phyloP scores from a whole-genome alignment of 1,140 invertebrate species.

The Apis laboriosa region DNA sequence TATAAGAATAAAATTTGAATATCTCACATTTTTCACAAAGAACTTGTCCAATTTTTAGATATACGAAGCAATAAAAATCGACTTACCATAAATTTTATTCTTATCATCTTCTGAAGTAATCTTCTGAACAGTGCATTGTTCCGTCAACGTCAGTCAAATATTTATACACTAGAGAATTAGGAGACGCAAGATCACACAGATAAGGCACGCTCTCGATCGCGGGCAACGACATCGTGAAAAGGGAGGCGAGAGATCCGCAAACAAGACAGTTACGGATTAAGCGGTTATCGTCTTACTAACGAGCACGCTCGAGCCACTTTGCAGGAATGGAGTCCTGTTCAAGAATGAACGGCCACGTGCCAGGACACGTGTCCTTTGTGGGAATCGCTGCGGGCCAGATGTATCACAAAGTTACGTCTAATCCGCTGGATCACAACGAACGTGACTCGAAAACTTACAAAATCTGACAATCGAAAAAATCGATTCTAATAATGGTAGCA shows the following conservation, averaged over 20 bases:
- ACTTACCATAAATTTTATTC: too few relatives aligned
- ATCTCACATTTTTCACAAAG: too few relatives aligned
- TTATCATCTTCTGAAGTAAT: too few relatives aligned
- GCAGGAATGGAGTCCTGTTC: constrained; percentile 67
- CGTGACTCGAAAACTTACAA: constrained; percentile 62
- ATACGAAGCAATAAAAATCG: too few relatives aligned
- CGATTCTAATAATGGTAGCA: neutral
- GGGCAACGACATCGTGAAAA: neutral
- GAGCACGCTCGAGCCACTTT: constrained; percentile 67
- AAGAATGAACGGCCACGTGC: constrained; percentile 64
- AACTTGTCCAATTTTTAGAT: too few relatives aligned
- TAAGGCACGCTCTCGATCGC: constrained; percentile 14
- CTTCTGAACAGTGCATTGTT: too few relatives aligned
- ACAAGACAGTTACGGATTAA: constrained; percentile 19
- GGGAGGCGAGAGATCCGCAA: neutral
- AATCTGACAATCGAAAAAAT: constrained; percentile 25
- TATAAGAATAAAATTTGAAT: too few relatives aligned
- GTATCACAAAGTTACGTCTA: constrained; percentile 72
- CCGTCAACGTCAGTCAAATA: neutral
- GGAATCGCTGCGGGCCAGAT: constrained; percentile 68
- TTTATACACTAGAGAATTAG: too few relatives aligned
- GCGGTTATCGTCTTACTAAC: constrained; percentile 21
- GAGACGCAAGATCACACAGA: neutral
- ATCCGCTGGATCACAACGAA: constrained; percentile 70
- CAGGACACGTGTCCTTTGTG: constrained; percentile 69